Conservation (phyloP, 2,113 vertebrate genomes). For the Boulengeromyrus knoepffleri region DNA sequence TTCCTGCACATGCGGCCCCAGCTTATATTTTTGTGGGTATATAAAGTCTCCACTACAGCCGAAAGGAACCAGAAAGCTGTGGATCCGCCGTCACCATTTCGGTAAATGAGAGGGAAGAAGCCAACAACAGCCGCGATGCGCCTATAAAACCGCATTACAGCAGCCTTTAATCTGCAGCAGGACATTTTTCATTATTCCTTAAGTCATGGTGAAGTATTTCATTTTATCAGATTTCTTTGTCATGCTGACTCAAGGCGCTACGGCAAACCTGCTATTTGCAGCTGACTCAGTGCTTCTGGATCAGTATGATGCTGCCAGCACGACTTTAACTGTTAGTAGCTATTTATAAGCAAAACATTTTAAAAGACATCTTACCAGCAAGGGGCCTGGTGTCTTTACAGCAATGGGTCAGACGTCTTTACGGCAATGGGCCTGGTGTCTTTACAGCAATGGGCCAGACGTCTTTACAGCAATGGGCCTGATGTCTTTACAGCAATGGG, state of each 20-base stretch:
- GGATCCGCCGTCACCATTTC: background rate
- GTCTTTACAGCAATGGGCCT: too few species aligned
- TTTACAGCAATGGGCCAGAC: too few species aligned
- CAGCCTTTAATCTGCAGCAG: background rate
- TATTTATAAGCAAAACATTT: background rate
- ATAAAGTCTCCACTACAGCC: background rate
- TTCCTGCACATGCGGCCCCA: background rate
- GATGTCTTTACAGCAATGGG: too few species aligned
- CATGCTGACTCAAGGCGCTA: background rate
- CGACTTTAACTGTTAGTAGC: background rate
- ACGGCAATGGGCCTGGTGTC: too few species aligned
- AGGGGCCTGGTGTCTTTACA: background rate
- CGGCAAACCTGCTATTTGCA: background rate
- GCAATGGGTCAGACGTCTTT: too few species aligned
- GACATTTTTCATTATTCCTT: background rate
- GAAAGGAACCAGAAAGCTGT: background rate
- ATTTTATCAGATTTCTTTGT: background rate
- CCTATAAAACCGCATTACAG: background rate
- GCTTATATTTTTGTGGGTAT: background rate
- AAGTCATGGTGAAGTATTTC: background rate
- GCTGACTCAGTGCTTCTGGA: background rate
- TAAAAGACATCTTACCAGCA: background rate
- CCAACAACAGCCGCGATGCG: background rate
- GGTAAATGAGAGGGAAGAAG: background rate
- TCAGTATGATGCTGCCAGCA: background rate